These are phyloP conservation scores for Disparrhopalites patrizii DNA, from an alignment of 2,888 invertebrate species.

Conservation along the genomic window DNA sequence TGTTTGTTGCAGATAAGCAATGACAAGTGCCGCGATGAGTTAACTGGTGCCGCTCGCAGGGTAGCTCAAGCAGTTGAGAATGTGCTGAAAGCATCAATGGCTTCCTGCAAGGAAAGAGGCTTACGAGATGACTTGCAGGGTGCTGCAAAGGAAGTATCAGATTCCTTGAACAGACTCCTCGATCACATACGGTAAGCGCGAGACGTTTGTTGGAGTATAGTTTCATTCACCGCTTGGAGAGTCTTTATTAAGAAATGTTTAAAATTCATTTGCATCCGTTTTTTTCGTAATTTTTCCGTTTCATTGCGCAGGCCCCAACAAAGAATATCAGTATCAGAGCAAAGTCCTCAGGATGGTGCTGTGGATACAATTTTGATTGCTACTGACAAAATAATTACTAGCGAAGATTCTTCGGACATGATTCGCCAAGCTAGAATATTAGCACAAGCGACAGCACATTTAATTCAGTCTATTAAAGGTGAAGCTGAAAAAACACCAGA, in stretches of 20 bases:
- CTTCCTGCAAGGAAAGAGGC: slow-evolving; percentile 65
- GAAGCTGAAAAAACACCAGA: slow-evolving; percentile 86
- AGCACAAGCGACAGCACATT: slow-evolving; percentile 88
- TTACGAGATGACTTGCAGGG: slow-evolving; percentile 69
- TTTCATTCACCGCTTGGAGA: neutral
- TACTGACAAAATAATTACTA: slow-evolving; percentile 78
- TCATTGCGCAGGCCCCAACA: slow-evolving; percentile 34
- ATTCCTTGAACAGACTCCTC: slow-evolving; percentile 81
- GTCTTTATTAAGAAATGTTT: neutral
- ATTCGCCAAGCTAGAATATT: slow-evolving; percentile 84
- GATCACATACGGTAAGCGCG: slow-evolving; percentile 71
- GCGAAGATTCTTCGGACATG: slow-evolving; percentile 85
- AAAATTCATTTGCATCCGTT: neutral
- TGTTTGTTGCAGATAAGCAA: slow-evolving; percentile 39
- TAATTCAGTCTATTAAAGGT: slow-evolving; percentile 90
- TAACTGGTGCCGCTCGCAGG: slow-evolving; percentile 86
- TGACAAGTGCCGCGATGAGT: slow-evolving; percentile 65
- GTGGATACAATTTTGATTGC: slow-evolving; percentile 80
- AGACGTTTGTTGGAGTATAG: neutral
- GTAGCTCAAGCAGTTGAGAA: slow-evolving; percentile 89
- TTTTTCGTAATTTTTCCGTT: neutral
- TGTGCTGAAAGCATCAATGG: slow-evolving; percentile 75
- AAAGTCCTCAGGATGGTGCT: slow-evolving; percentile 68
- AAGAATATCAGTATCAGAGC: slow-evolving; percentile 56
- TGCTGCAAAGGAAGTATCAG: slow-evolving; percentile 83